Evolutionary conservation across 2,888 invertebrate genomes (phyloP).

Genomic region (Pristionchus maxplancki): DNA sequence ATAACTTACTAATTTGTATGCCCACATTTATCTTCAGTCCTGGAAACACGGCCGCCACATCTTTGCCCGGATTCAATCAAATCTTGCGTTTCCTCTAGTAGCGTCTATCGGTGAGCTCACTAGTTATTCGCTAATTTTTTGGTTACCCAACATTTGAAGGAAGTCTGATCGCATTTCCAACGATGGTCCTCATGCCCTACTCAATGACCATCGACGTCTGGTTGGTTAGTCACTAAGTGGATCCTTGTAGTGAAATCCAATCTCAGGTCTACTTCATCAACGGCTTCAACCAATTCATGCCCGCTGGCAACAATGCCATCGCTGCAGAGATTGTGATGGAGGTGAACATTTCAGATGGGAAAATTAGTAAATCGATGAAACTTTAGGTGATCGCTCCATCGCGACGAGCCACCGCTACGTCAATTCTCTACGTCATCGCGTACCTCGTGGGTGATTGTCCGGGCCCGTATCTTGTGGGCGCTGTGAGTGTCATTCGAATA

Average conservation of each 20-base stretch:
- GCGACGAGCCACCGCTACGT: neutral
- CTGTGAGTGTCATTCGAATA: neutral
- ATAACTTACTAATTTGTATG: too few relatives aligned
- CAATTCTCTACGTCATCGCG: conserved; percentile 13
- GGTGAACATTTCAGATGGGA: neutral
- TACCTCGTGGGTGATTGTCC: conserved; percentile 12
- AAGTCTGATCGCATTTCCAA: neutral
- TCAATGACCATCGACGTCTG: conserved; percentile 2
- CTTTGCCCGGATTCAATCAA: neutral
- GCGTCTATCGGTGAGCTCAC: neutral
- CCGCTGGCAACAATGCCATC: conserved; percentile 15
- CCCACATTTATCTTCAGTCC: neutral
- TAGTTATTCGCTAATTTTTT: neutral
- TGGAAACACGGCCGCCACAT: conserved; percentile 17
- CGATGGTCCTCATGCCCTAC: conserved; percentile 20
- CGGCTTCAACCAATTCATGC: conserved; percentile 21
- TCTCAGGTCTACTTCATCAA: conserved; percentile 44
- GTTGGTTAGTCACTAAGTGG: neutral
- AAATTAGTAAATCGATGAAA: neutral
- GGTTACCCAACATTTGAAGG: neutral
- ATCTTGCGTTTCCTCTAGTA: neutral
- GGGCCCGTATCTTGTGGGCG: conserved; percentile 19
- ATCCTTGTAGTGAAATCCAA: too few relatives aligned
- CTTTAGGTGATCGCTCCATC: neutral
- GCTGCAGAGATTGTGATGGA: conserved; percentile 36